A percentile compares a stretch with the other conserved stretches of the same genome.
Evolutionary conservation across 1,140 invertebrate genomes (phyloP).

Genomic region (Paralvinella palmiformis): DNA sequence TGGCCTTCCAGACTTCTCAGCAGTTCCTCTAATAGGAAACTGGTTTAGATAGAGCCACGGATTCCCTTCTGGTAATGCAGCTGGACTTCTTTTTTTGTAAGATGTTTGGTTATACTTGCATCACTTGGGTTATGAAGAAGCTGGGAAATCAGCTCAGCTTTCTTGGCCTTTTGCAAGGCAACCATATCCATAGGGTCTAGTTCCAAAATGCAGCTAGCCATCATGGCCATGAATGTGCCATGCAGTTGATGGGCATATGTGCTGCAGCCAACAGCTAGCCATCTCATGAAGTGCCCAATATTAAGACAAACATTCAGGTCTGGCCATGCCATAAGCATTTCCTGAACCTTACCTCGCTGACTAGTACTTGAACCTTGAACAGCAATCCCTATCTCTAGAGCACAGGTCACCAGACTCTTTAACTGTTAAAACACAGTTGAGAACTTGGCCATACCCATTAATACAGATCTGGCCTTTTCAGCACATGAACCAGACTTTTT

Average conservation of each 20-base stretch:
- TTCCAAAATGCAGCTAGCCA: slow-evolving; percentile 27
- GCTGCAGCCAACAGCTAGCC: slow-evolving; percentile 22
- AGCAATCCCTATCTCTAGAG: background rate
- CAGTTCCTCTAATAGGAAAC: slow-evolving; percentile 15
- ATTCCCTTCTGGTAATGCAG: slow-evolving; percentile 25
- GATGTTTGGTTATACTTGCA: slow-evolving; percentile 6
- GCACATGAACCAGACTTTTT: too few species aligned
- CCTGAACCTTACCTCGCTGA: background rate
- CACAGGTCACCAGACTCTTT: background rate
- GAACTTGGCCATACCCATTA: background rate
- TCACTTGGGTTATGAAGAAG: slow-evolving; percentile 18
- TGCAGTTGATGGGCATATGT: slow-evolving; percentile 29
- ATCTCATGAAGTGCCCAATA: slow-evolving; percentile 34
- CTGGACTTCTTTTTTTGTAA: slow-evolving; percentile 21
- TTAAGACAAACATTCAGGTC: slow-evolving; percentile 23
- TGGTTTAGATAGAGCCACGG: slow-evolving; percentile 20
- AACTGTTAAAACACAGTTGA: background rate
- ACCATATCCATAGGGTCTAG: slow-evolving; percentile 21
- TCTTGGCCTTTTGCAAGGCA: slow-evolving; percentile 24
- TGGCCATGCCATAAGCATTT: background rate
- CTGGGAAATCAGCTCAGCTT: slow-evolving; percentile 10
- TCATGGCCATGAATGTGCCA: slow-evolving; percentile 21
- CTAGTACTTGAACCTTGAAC: background rate
- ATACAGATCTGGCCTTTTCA: too few species aligned
- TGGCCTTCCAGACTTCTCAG: slow-evolving; percentile 13